Evolutionary conservation across 2,888 invertebrate species (phyloP).

Genomic region (Clepsis dumicolana): DNA sequence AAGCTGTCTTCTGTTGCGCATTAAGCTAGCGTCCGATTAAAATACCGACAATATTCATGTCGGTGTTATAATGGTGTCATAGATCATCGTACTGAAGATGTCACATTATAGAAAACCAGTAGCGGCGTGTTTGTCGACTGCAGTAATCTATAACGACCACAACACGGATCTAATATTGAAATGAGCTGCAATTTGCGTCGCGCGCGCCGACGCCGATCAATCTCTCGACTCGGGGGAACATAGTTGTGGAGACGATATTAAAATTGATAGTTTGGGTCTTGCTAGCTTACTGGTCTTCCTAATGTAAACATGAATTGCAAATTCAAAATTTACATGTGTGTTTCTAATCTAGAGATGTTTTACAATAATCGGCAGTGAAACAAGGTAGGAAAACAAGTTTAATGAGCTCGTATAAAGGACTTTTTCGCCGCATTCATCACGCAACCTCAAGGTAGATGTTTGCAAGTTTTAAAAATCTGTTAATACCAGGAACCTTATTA

Average conservation of each 20-base stretch:
- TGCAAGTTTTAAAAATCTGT: background rate
- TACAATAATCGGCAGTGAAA: too few relatives aligned
- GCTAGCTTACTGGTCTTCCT: background rate
- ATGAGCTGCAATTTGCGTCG: constrained; percentile 77
- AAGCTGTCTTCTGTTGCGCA: background rate
- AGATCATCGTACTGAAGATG: constrained; percentile 17
- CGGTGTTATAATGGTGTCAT: background rate
- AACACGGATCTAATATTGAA: constrained; percentile 69
- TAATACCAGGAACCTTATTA: background rate
- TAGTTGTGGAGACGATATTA: constrained; percentile 25
- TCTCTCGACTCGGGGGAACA: constrained; percentile 63
- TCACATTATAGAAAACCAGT: constrained; percentile 18
- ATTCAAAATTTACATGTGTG: too few relatives aligned
- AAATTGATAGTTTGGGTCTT: background rate
- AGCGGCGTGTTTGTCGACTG: constrained; percentile 8
- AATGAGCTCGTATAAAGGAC: too few relatives aligned
- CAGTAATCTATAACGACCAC: background rate
- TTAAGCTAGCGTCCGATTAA: background rate
- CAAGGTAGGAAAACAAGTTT: too few relatives aligned
- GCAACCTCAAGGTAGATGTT: background rate
- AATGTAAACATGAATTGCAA: too few relatives aligned
- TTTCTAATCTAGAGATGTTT: too few relatives aligned
- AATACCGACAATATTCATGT: background rate
- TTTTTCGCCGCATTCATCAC: background rate
- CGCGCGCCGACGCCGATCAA: constrained; percentile 70